Evolutionary conservation across 2,797 vertebrate species (phyloP), one percentile per base, ranked within the genome.

Genomic region (Syndactyla subalaris): DNA sequence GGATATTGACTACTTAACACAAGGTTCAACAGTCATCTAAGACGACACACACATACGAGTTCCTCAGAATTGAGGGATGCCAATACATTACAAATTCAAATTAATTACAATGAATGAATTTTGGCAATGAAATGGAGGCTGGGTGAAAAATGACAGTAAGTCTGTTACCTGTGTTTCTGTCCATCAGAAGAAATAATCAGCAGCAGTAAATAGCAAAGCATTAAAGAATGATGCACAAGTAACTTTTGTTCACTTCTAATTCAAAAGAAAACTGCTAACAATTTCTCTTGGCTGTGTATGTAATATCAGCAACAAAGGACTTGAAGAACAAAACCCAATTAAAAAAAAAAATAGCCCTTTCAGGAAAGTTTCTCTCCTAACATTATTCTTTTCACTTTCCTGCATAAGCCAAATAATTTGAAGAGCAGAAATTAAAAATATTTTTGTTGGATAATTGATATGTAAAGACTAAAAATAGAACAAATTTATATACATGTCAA

Each of bases 141-240:
- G 77, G 43, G 57, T 52, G 48, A 36, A 30, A 38, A n/a, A n/a
- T 41, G 21, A 82, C 67, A 68, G 66, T 26, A 68, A 85, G 29
- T 72, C 54, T 22, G 4, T 97, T 98, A 98, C 98, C 98, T 98
- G 97, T 51, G 76, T 85, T 67, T 95, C 96, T 82, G 95, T 97
- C 97, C 97, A 39, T 63, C 95, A 72, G 96, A 83, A 96, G 96
- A 88, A 79, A 92, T 39, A 83, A 51, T 46, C 96, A 98, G 97
- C 96, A 92, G 97, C 97, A 94, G 94, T 62, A 71, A 96, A 93
- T 34, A 87, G 96, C 62, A 97, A 92, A 96, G 97, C 79, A 82
- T 90, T 96, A 96, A 89, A 96, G 57, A 96, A 89, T 85, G 95
- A 95, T 24, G 39, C n/a, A 96, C 71, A 91, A 57, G 68, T 72